Percentiles rank a stretch among this genome's conserved stretches.
These are phyloP conservation scores for Hydropotes inermis DNA, from an alignment of 2,113 vertebrate genomes.

Conservation along the genomic window DNA sequence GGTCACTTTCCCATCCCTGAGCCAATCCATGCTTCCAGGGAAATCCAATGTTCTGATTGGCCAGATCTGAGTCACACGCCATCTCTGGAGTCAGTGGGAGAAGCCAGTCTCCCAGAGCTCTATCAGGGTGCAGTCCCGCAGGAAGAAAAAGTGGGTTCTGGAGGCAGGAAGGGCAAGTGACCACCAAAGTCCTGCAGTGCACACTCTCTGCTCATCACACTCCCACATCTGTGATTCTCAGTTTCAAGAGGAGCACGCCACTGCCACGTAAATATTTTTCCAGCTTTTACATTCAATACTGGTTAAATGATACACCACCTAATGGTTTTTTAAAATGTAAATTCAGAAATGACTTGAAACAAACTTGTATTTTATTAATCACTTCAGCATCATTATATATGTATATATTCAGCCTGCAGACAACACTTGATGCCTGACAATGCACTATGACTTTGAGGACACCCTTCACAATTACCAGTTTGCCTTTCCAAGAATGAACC, in stretches of 20 bases:
- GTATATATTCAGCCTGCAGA: neutral
- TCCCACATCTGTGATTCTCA: neutral
- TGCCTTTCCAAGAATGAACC: neutral
- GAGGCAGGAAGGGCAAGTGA: neutral
- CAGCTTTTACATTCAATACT: neutral
- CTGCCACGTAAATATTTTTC: neutral
- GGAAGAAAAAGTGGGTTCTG: too few species aligned
- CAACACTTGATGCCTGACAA: neutral
- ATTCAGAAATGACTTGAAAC: constrained; percentile 6
- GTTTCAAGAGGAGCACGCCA: neutral
- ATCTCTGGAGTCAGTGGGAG: neutral
- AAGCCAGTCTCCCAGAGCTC: too few species aligned
- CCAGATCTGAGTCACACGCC: neutral
- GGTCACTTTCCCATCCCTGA: neutral
- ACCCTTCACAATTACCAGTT: neutral
- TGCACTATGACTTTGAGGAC: neutral
- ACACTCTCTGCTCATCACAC: neutral
- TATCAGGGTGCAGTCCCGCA: rapidly evolving
- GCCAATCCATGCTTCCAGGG: neutral
- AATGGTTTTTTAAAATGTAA: neutral
- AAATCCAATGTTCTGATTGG: neutral
- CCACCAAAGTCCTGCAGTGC: neutral
- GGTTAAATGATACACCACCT: neutral
- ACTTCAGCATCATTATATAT: neutral
- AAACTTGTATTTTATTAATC: neutral